Conservation (phyloP, 2,113 vertebrate genomes). For the Crotalus horridus region DNA sequence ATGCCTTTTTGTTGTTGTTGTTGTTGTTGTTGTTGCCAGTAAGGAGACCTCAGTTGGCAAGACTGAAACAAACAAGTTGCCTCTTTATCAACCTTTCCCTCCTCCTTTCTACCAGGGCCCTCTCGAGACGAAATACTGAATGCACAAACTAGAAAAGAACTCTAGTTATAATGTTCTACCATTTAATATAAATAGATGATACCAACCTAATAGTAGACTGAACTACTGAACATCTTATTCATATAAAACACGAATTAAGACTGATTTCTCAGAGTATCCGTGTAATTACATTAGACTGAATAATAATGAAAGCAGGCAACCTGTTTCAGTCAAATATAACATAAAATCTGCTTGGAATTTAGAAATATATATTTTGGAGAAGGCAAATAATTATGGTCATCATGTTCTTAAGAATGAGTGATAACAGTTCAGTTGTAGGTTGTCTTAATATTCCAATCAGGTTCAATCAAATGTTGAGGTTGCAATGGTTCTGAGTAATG, state of each 20-base stretch:
- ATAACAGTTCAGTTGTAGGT: background rate
- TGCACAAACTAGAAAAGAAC: background rate
- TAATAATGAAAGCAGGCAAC: background rate
- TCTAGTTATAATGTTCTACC: background rate
- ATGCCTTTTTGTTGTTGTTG: background rate
- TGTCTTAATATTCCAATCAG: background rate
- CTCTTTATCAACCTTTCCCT: background rate
- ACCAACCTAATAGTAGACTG: background rate
- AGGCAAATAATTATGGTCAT: background rate
- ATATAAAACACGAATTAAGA: background rate
- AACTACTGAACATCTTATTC: background rate
- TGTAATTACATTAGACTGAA: background rate
- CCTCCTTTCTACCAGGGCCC: background rate
- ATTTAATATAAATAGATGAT: background rate
- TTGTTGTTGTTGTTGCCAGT: background rate
- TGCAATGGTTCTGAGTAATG: background rate
- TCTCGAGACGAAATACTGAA: background rate
- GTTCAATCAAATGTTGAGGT: background rate
- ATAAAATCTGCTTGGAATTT: background rate
- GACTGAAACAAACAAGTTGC: background rate
- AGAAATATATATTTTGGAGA: background rate
- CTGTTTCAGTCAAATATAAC: background rate
- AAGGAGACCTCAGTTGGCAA: background rate
- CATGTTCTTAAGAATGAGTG: background rate
- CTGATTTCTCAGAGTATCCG: background rate